These are phyloP conservation scores for Apaloderma vittatum DNA, from an alignment of 2,113 vertebrate species.

Conservation along the genomic window DNA sequence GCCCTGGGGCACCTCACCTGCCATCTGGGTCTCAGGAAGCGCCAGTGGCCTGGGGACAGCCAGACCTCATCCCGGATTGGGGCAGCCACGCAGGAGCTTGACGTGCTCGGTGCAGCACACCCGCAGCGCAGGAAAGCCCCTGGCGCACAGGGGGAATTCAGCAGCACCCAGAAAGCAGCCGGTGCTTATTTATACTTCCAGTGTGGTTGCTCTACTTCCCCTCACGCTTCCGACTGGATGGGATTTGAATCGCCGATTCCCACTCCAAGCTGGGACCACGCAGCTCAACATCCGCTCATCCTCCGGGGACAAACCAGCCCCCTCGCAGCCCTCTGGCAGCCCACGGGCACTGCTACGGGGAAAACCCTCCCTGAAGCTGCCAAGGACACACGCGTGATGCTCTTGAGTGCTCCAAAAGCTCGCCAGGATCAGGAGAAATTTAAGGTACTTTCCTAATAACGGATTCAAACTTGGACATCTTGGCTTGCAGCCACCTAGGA, in stretches of 20 bases:
- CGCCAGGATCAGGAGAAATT: neutral
- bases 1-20: neutral
- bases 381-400: rapidly evolving
- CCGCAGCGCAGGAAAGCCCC: slow-evolving; percentile 25
- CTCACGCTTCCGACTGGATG: neutral
- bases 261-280: rapidly evolving
- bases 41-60: neutral
- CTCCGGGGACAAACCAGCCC: neutral
- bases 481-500: neutral
- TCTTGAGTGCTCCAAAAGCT: neutral
- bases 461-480: neutral
- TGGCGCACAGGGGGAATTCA: neutral
- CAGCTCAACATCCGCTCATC: neutral
- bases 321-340: neutral
- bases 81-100: rapidly evolving
- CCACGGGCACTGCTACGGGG: rapidly evolving
- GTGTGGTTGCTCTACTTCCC: slow-evolving; percentile 36
- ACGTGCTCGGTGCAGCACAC: neutral
- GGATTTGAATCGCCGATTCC: neutral
- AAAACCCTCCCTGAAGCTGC: neutral
- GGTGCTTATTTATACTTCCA: neutral
- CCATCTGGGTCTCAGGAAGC: neutral
- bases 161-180: neutral
- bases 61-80: rapidly evolving
- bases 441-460: slow-evolving; percentile 34